Evolutionary conservation across 1,140 invertebrate species (phyloP), one percentile per base, ranked within the genome.

Genomic region (Philaenus spumarius): DNA sequence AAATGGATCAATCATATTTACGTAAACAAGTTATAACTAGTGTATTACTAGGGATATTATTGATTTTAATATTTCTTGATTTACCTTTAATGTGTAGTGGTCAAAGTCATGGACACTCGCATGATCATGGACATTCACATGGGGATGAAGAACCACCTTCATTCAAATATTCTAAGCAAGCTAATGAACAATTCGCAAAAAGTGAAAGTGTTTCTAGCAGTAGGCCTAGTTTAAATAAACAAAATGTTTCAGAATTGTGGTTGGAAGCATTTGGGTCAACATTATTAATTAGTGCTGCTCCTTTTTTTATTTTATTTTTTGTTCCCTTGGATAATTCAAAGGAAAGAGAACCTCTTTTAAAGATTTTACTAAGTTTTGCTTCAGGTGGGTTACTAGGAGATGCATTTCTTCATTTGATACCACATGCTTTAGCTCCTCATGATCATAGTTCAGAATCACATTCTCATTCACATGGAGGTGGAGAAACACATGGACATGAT

Each of bases 321-420:
- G 92, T 99, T 65, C 96, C 95, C 0, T 75, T 98, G 47, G 87
- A 95, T 67, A 93, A 94, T 64, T 86, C 83, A 30, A 82, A 84
- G 47, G 85, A 92, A 68, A 85, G 87, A 67, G 82, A 94, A 69
- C 85, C 89, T 0, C 73, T 94, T 20, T 73, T 98, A 11, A 97
- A 96, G 74, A 80, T 97, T 37, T 74, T 97, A 14, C 74, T 98
- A 15, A 93, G 90, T 58, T 97, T 98, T 78, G 95, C 93, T 6
- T 95, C 93, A 5, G 95, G 95, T 47, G 94, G 95, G 59, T 75
- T 98, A 11, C 76, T 98, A 1, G 95, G 95, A 7, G 95, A 98
- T 79, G 94, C 95, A 4, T 98, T 98, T 76, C 75, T 98, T 1
- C 95, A 98, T 79, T 75, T 98, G 22, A 98, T 98, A 69, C 95